Base-by-base conservation (phyloP, 92 coral and sea anemone genomes). In the Zoanthus sociatus region DNA sequence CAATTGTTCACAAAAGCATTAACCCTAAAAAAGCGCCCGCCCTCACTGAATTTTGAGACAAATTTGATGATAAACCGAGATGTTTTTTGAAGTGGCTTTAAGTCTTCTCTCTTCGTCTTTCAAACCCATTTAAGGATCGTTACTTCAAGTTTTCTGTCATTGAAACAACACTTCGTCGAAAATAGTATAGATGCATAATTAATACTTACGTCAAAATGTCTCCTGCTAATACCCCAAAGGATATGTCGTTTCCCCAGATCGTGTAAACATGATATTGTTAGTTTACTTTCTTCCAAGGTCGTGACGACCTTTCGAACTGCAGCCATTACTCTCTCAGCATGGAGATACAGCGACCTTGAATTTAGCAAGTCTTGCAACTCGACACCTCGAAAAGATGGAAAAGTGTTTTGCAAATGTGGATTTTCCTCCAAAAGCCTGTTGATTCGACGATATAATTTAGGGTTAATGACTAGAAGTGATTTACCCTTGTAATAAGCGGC, bases 331-430 rank as follows among this genome's bases (percentile, higher is more conserved):
- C 98, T 87, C 81, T 90, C 90, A 60, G 92, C 94, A 73, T 94
- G 96, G 15, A 94, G 90, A 66, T 83, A 94, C 51, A 94, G 73
- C n/a, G 94, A 94, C 9, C 96, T 87, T 1, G 96, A 94, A 76
- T 91, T 94, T 45, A 94, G 83, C 12, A 94, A 45, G 42, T 94
- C 96, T 42, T 94, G 82, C 71, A 94, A 66, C 54, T 88, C 91
- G 76, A 85, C 73, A 48, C 96, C 96, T 78, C 88, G 88, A 78
- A 94, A 94, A n/a, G 93, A 82, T 3, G 96, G 96, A 61, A 94
- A 94, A 11, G 93, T 87, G 77, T 74, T 78, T 87, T 94, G 96
- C 12, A 93, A 78, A 76, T 89, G 87, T 60, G 96, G 96, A 73
- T 93, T 88, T 3, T 77, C 61, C 82, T 93, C 92, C 33, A 93